Base-by-base conservation (phyloP, 2,113 vertebrate genomes). In the Sander vitreus region DNA sequence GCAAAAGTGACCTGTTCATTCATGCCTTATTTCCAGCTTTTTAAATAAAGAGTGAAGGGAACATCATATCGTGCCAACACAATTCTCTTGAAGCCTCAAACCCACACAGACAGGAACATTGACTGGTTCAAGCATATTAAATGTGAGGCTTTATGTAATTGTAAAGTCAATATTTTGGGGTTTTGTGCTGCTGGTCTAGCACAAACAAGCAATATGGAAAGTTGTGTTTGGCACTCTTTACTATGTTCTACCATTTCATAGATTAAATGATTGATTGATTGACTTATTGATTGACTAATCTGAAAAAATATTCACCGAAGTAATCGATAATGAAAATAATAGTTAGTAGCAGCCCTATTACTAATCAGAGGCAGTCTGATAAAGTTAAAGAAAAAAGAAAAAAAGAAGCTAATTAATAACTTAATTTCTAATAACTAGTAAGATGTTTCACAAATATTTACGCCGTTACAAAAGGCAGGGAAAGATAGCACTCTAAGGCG, bases 1-100 rank as follows among this genome's bases (percentile, higher is more conserved):
- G 68, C 83, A 76, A 63, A 72, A 82, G 63, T 82, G 81, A 92
- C 85, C 87, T 64, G 55, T 73, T 89, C 83, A 84, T 88, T 89
- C 76, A 82, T 71, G 59, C 23, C 23, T 47, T 53, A 51, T 33
- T 76, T 76, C 45, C 72, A 64, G 54, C 77, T 64, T 84, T 84
- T 85, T 53, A 74, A 81, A 77, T 64, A 72, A 59, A 51, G 45
- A 76, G 47, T 19, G 64, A 65, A 27, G 75, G 25, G 73, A 69
- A 36, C 63, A 33, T 72, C 6, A 33, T 16, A 48, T 53, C 82
- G 59, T 71, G 67, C 55, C 43, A 64, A 51, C 14, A 21, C 10
- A 51, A 67, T 71, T 71, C 80, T 64, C 16, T 15, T 50, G 57
- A 30, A 75, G 57, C 21, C 54, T 83, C n/a, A 58, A 73, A 72